Percentiles rank a stretch among this genome's conserved stretches.
These are phyloP conservation scores for Nymphicus hollandicus DNA, from an alignment of 2,113 vertebrate genomes.

Conservation along the genomic window DNA sequence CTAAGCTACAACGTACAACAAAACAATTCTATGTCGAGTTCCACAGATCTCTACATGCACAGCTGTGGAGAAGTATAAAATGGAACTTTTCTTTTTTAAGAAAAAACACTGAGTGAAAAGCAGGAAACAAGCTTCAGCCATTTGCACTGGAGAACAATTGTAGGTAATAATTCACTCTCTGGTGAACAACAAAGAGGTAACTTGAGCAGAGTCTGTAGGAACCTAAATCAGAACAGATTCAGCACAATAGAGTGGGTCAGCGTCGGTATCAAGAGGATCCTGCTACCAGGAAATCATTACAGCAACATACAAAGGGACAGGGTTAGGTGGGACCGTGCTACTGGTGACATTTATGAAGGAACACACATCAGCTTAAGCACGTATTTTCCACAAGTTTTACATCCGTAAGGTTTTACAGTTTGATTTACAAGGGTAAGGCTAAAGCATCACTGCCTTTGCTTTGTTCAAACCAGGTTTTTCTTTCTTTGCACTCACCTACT, in stretches of 20 bases:
- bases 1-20: neutral
- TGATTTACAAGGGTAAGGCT: neutral
- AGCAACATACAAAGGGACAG: neutral
- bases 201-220: neutral
- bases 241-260: neutral
- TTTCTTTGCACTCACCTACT: neutral
- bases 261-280: neutral
- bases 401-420: neutral
- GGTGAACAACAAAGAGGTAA: neutral
- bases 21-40: neutral
- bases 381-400: neutral
- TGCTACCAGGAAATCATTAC: neutral
- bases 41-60: neutral
- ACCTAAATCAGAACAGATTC: neutral
- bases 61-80: neutral
- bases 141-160: neutral
- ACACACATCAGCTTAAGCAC: neutral
- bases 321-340: fast-evolving
- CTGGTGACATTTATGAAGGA: neutral
- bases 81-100: neutral
- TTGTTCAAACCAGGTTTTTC: neutral
- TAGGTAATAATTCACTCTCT: neutral
- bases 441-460: neutral
- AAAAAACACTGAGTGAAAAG: neutral
- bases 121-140: neutral